Percentiles rank a stretch among this genome's conserved stretches.
phyloP scores from a whole-genome alignment of 2,113 vertebrate species.

The Heptranchias perlo region DNA sequence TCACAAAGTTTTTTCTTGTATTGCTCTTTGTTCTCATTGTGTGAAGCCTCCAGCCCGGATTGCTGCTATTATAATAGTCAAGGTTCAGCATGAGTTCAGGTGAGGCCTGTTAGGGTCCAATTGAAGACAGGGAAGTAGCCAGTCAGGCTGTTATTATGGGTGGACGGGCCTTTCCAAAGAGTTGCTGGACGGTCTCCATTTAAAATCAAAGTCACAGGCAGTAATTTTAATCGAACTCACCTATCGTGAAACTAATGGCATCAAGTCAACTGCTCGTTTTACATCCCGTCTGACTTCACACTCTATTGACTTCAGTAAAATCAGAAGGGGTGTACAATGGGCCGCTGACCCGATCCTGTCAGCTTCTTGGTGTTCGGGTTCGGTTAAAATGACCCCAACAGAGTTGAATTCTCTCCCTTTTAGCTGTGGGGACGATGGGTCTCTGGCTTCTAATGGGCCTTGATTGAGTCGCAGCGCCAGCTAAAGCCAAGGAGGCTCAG shows the following conservation, averaged over 20 bases:
- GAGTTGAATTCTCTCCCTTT: not conserved
- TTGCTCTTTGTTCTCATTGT: not conserved
- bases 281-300: not conserved
- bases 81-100: not conserved
- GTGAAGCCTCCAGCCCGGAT: not conserved
- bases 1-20: not conserved
- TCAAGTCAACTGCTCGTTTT: not conserved
- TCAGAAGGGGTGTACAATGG: not conserved
- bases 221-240: not conserved
- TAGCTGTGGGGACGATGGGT: not conserved
- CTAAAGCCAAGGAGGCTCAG: not conserved
- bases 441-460: not conserved
- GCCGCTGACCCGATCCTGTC: not conserved
- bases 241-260: not conserved
- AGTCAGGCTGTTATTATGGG: not conserved
- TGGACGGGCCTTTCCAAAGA: not conserved
- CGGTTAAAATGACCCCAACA: not conserved
- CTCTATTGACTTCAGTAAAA: not conserved
- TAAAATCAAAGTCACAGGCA: not conserved
- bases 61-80: not conserved
- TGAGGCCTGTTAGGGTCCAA: not conserved
- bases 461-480: not conserved
- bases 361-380: not conserved
- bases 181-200: not conserved
- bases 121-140: not conserved